Evolutionary conservation across 2,797 vertebrate species (phyloP).

Genomic region (Sebastolobus altivelis): DNA sequence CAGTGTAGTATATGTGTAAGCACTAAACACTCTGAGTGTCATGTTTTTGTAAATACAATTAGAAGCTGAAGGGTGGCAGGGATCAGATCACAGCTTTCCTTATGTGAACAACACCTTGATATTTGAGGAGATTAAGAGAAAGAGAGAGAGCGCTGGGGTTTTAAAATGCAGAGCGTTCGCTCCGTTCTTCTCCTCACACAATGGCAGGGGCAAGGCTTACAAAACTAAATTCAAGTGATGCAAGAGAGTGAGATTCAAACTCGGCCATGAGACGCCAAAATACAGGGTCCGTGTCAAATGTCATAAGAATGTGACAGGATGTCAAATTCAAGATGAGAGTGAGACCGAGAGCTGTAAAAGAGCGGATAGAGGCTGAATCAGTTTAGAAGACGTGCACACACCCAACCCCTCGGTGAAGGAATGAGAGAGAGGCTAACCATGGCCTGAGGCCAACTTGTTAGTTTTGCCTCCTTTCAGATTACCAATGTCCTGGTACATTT

Average conservation of each 20-base stretch:
- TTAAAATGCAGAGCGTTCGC: conserved; percentile 49
- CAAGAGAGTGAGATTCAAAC: conserved; percentile 36
- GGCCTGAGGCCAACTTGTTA: conserved; percentile 52
- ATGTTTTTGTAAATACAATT: conserved; percentile 60
- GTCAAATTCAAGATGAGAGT: conserved; percentile 20
- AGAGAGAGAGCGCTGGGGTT: background rate
- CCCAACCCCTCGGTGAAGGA: conserved; percentile 26
- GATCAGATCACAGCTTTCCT: conserved; percentile 52
- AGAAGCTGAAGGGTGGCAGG: conserved; percentile 30
- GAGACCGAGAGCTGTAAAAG: conserved; percentile 23
- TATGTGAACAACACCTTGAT: conserved; percentile 51
- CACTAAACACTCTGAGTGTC: conserved; percentile 50
- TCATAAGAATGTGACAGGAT: conserved; percentile 25
- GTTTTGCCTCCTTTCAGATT: conserved; percentile 52
- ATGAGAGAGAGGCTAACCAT: conserved; percentile 39
- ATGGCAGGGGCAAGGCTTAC: conserved; percentile 21
- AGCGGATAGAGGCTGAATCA: conserved; percentile 30
- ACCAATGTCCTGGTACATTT: conserved; percentile 41
- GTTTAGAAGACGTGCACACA: conserved; percentile 42
- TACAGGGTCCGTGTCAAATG: conserved; percentile 22
- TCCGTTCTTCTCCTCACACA: conserved; percentile 16
- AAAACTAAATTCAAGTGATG: conserved; percentile 42
- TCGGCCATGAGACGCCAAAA: background rate
- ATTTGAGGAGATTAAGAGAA: conserved; percentile 54
- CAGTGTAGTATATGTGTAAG: conserved; percentile 32